Percentiles rank a stretch among this genome's conserved stretches.
phyloP scores from a whole-genome alignment of 2,888 invertebrate genomes.

The Rhodophaea formosa region DNA sequence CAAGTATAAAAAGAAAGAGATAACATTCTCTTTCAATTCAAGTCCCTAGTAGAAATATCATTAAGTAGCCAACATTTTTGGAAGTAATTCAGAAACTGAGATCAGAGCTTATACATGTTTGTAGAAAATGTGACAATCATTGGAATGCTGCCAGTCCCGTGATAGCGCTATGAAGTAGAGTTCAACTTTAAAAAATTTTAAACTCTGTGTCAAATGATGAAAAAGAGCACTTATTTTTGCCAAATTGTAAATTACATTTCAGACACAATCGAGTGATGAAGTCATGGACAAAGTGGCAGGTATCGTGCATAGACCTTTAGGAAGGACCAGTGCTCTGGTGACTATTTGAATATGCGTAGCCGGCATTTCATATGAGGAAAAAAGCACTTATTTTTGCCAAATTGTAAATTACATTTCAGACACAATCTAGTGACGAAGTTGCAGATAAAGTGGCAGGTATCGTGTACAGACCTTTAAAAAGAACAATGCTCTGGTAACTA shows the following conservation, averaged over 20 bases:
- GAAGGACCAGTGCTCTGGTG: slow-evolving; percentile 4
- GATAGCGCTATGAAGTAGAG: slow-evolving; percentile 9
- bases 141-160: slow-evolving; percentile 17
- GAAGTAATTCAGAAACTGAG: slow-evolving; percentile 14
- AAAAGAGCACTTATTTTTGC: no score
- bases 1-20: no score
- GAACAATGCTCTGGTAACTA: slow-evolving; percentile 6
- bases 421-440: no score
- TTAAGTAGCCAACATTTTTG: no score
- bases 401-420: no score
- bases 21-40: no score
- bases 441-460: neutral
- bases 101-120: slow-evolving; percentile 8
- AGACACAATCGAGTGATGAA: no score
- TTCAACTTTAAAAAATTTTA: slow-evolving; percentile 1
- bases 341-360: slow-evolving; percentile 22
- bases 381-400: no score
- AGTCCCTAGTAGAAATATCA: no score
- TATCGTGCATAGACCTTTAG: neutral
- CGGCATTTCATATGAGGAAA: slow-evolving; percentile 6
- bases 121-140: slow-evolving; percentile 17
- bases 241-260: no score
- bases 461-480: neutral
- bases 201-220: neutral
- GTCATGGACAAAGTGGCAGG: no score